A percentile compares a stretch with the other conserved stretches of the same genome.
These are phyloP conservation scores for Stegodyphus mimosarum DNA, from an alignment of 1,140 invertebrate species.

Conservation along the genomic window DNA sequence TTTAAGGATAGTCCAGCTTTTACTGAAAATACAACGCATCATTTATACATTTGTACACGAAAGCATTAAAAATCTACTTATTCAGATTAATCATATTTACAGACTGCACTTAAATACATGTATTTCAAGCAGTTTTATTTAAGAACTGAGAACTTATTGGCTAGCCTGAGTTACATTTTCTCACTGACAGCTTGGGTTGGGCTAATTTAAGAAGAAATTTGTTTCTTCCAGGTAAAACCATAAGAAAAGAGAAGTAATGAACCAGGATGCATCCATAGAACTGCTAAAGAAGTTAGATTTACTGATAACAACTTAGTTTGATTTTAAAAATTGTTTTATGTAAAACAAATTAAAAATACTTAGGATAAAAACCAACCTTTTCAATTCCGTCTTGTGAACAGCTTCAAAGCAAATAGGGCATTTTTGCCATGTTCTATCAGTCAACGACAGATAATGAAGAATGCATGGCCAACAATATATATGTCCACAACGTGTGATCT, in stretches of 20 bases:
- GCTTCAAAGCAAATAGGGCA: slow-evolving; percentile 90
- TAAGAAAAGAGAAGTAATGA: not conserved
- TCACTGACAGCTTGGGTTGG: no score
- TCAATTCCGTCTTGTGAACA: slow-evolving; percentile 81
- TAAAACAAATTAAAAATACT: not conserved
- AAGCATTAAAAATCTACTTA: not conserved
- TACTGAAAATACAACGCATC: not conserved
- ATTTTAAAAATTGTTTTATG: no score
- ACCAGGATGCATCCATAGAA: not conserved
- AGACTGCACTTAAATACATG: no score
- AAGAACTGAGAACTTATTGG: no score
- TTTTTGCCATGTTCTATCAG: slow-evolving; percentile 80
- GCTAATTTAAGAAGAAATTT: no score
- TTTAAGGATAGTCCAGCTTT: no score
- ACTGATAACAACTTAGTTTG: no score
- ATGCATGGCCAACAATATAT: slow-evolving; percentile 96
- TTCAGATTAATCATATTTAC: no score
- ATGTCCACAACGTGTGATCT: slow-evolving; percentile 94
- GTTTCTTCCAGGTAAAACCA: no score
- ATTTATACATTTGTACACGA: not conserved
- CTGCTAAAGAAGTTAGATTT: not conserved
- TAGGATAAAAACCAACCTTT: slow-evolving; percentile 74
- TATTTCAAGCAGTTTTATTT: no score
- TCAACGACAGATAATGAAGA: slow-evolving; percentile 88
- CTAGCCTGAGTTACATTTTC: no score